These are phyloP conservation scores for Pasiphila rectangulata DNA, from an alignment of 2,888 invertebrate genomes.

Conservation along the genomic window DNA sequence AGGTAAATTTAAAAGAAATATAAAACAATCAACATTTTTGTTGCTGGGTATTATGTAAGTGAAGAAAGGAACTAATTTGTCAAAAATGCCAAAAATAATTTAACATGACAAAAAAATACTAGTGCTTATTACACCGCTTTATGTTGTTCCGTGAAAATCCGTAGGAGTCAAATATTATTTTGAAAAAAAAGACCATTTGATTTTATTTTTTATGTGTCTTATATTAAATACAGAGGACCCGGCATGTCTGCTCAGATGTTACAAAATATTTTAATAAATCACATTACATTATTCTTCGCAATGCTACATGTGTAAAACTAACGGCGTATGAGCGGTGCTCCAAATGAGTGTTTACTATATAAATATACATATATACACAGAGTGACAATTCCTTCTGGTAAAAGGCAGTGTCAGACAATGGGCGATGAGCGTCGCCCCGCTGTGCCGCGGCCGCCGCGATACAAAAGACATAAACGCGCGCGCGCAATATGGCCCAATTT, in stretches of 20 bases:
- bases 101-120: too few relatives aligned
- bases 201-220: too few relatives aligned
- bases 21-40: too few relatives aligned
- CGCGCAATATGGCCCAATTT: slow-evolving; percentile 11
- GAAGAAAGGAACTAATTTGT: too few relatives aligned
- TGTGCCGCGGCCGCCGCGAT: slow-evolving; percentile 9
- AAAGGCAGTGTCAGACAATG: slow-evolving; percentile 8
- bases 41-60: too few relatives aligned
- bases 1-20: too few relatives aligned
- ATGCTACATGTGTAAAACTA: too few relatives aligned
- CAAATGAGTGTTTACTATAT: not conserved
- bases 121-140: not conserved
- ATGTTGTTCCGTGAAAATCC: slow-evolving; percentile 11
- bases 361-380: slow-evolving; percentile 2
- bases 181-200: too few relatives aligned
- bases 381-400: slow-evolving; percentile 3
- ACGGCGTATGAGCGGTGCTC: not conserved
- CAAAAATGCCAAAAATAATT: too few relatives aligned
- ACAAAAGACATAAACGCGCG: slow-evolving; percentile 63
- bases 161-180: slow-evolving; percentile 6
- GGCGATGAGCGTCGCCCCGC: not conserved
- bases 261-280: not conserved
- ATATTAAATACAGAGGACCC: too few relatives aligned
- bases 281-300: too few relatives aligned
- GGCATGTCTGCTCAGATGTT: too few relatives aligned